Evolutionary conservation across 2,797 vertebrate species (phyloP), one percentile per base, ranked within the genome.

Genomic region (Liparis tanakae): DNA sequence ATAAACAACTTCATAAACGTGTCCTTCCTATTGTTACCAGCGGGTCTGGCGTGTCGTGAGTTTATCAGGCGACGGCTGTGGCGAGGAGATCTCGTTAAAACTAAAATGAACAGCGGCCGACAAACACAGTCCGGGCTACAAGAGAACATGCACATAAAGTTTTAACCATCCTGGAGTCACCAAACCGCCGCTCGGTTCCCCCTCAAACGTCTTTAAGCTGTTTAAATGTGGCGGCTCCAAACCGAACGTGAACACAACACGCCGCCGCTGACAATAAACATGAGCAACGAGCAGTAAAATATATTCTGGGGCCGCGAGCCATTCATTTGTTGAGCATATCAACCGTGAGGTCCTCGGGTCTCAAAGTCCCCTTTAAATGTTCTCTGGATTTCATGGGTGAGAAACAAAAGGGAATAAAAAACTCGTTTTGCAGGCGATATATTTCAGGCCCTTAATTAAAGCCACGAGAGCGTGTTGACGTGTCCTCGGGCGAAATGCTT

Each of bases 221-320:
- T 68, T 80, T 18, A 51, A 67, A 13, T 59, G 4, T 5, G 13
- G 67, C 67, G 64, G 12, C 7, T 57, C n/a, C 2, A 3, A 73
- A 60, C 25, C 68, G 76, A 56, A 55, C 67, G 65, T 76, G 65
- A 81, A 10, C 60, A 18, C 39, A 13, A 66, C 6, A 39, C 41
- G 51, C 56, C 36, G 61, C 25, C 51, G 22, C 64, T 41, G 41
- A 46, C 63, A 67, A 73, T 39, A 64, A 37, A 65, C 67, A 76
- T 70, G 78, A 8, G 57, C 71, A 82, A 79, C 53, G 71, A 78
- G 72, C 75, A 82, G 71, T 87, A 79, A 89, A 86, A 78, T 64
- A 41, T 70, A 74, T 70, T 78, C 39, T 74, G 63, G 64, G 65
- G 20, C 41, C 51, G 17, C 62, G 70, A 66, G 59, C 37, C 30